Conservation (phyloP, 1,140 invertebrate genomes). For the Cydia pomonella region DNA sequence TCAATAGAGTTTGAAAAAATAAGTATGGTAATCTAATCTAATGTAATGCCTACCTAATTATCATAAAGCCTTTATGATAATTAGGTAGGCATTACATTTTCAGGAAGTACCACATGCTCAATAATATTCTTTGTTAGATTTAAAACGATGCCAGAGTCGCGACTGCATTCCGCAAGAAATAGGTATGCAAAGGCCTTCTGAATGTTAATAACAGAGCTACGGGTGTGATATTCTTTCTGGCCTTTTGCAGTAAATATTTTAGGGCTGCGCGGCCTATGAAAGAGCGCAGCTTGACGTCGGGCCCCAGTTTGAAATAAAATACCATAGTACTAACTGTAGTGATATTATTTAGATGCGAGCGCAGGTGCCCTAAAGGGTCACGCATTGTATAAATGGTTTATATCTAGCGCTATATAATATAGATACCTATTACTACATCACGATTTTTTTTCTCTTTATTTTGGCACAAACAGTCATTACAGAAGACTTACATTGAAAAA, state of each 20-base stretch:
- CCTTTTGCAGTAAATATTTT: conserved; percentile 19
- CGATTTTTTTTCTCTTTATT: no score
- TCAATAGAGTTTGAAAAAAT: no score
- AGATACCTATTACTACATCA: no score
- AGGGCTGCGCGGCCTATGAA: background rate
- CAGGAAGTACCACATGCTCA: background rate
- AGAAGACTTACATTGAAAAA: no score
- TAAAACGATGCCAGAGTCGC: background rate
- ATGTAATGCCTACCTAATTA: no score
- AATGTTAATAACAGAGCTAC: conserved; percentile 28
- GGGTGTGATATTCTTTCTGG: conserved; percentile 6
- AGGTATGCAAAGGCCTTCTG: background rate
- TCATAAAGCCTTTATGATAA: background rate
- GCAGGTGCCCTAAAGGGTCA: no score
- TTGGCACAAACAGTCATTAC: no score
- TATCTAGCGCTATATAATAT: no score
- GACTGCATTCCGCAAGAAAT: conserved; percentile 4
- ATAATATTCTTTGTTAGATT: background rate
- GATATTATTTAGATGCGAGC: no score
- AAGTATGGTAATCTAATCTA: no score
- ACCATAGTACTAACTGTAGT: background rate
- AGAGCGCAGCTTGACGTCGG: conserved; percentile 8
- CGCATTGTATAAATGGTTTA: no score
- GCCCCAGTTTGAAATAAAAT: conserved; percentile 11
- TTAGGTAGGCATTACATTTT: background rate